These are phyloP conservation scores for Sminthopsis crassicaudata DNA, from an alignment of 2,113 vertebrate species.

Conservation along the genomic window DNA sequence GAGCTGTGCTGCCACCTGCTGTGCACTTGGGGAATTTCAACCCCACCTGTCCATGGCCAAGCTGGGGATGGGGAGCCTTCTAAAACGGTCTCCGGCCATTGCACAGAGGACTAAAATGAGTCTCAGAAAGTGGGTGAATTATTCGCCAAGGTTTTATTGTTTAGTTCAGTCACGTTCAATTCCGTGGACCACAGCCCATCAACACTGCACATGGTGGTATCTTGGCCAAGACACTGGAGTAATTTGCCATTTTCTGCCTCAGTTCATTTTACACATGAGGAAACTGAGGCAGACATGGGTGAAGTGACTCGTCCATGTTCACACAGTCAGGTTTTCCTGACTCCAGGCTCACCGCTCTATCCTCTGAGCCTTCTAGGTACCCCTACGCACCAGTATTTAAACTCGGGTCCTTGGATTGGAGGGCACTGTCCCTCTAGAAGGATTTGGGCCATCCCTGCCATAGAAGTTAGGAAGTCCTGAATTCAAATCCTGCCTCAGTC, in stretches of 20 bases:
- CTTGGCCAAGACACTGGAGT: not conserved
- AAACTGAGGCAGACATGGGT: not conserved
- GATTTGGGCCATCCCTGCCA: not conserved
- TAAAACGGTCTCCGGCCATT: not conserved
- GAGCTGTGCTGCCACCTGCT: slow-evolving; percentile 68
- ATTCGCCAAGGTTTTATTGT: not conserved
- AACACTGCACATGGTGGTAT: no score
- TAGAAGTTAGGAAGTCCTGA: not conserved
- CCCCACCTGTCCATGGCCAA: not conserved
- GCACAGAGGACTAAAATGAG: not conserved
- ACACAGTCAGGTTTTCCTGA: not conserved
- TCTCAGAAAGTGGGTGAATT: not conserved
- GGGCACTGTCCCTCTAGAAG: not conserved
- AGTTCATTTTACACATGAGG: not conserved
- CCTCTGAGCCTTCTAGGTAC: not conserved
- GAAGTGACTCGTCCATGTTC: not conserved
- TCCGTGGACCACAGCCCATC: not conserved
- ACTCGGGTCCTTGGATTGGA: not conserved
- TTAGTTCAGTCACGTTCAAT: not conserved
- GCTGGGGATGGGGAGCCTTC: not conserved
- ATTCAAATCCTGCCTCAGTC: not conserved
- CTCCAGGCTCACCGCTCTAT: not conserved
- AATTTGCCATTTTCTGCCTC: not conserved
- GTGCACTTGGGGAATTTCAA: slow-evolving; percentile 56
- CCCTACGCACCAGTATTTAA: not conserved